phyloP scores from a whole-genome alignment of 2,113 vertebrate genomes.

The Etheostoma cragini region DNA sequence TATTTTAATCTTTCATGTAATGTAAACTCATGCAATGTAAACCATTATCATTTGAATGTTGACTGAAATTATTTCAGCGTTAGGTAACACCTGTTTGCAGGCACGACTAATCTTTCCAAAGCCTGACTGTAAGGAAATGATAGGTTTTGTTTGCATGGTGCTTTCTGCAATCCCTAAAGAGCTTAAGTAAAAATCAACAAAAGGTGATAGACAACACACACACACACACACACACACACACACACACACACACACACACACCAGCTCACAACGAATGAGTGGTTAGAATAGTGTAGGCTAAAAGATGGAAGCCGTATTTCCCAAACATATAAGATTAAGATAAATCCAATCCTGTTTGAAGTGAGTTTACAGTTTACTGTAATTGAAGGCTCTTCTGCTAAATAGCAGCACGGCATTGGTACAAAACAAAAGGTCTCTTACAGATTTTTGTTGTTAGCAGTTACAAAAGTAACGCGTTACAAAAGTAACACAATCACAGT shows the following conservation, averaged over 20 bases:
- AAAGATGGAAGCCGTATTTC: background rate
- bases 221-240: slow-evolving; percentile 30
- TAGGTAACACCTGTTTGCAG: slow-evolving; percentile 36
- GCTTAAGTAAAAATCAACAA: slow-evolving; percentile 56
- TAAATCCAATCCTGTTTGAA: background rate
- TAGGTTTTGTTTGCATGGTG: slow-evolving; percentile 56
- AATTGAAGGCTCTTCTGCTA: background rate
- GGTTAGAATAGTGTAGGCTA: background rate
- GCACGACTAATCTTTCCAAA: slow-evolving; percentile 48
- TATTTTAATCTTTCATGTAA: background rate
- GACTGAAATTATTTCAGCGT: background rate
- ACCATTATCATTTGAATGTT: slow-evolving; percentile 17
- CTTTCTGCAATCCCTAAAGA: slow-evolving; percentile 46
- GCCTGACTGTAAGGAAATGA: slow-evolving; percentile 59
- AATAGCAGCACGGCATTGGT: background rate
- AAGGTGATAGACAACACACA: slow-evolving; percentile 51
- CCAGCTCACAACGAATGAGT: slow-evolving; percentile 5
- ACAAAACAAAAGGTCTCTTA: too few relatives aligned
- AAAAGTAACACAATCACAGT: too few relatives aligned
- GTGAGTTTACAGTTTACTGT: background rate
- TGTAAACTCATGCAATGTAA: background rate
- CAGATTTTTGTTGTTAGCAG: background rate
- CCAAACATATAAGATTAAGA: background rate
- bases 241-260: slow-evolving; percentile 10
- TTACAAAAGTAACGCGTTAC: too few relatives aligned